Percentiles rank a stretch among this genome's conserved stretches.
These are phyloP conservation scores for Arenaria interpres DNA, from an alignment of 2,113 vertebrate species.

Conservation along the genomic window DNA sequence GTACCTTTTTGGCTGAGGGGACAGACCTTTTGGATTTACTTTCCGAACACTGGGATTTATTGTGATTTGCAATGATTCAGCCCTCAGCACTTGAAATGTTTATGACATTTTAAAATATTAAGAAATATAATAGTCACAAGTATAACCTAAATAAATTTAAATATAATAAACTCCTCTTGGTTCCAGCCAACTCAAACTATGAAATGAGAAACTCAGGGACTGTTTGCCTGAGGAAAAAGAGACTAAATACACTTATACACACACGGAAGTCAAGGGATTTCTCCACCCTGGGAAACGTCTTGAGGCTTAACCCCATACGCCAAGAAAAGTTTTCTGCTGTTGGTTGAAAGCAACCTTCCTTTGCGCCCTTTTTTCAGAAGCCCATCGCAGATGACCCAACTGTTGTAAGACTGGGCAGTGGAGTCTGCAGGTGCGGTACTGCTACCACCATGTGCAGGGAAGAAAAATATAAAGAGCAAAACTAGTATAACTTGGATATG, in stretches of 20 bases:
- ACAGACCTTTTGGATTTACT: not conserved
- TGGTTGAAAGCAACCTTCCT: not conserved
- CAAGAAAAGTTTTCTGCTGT: not conserved
- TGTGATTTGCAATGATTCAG: not conserved
- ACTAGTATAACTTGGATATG: not conserved
- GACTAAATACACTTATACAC: not conserved
- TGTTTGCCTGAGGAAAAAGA: not conserved
- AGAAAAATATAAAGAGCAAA: not conserved
- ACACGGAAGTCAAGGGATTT: not conserved
- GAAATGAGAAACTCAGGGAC: not conserved
- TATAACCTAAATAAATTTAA: conserved; percentile 32
- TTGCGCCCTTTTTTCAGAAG: not conserved
- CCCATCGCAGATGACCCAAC: not conserved
- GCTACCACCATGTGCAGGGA: fast-evolving
- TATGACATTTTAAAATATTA: conserved; percentile 33
- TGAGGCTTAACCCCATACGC: not conserved
- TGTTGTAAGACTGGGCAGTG: not conserved
- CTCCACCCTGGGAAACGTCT: not conserved
- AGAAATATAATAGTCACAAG: conserved; percentile 26
- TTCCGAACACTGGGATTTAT: not conserved
- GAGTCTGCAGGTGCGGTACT: not conserved
- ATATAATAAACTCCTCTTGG: not conserved
- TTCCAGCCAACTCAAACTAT: not conserved
- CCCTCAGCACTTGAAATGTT: conserved; percentile 4
- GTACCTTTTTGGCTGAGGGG: not conserved